Percentiles rank a stretch among this genome's conserved stretches.
phyloP scores from a whole-genome alignment of 2,888 invertebrate genomes.

The Amiota minor region DNA sequence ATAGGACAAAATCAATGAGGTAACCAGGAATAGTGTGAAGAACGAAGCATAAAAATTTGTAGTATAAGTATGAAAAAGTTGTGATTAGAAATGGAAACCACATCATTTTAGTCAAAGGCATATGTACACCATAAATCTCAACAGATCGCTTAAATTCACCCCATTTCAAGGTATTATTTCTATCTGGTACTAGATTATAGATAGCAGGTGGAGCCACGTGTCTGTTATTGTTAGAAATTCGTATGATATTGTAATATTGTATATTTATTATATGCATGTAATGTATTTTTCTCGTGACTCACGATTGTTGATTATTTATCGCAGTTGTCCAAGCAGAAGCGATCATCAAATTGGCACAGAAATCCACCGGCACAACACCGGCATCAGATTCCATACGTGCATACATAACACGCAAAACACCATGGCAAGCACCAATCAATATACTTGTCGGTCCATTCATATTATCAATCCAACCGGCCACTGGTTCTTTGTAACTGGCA shows the following conservation, averaged over 20 bases:
- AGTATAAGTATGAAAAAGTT: conserved; percentile 71
- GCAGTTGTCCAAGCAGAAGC: conserved; percentile 74
- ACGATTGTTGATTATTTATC: conserved; percentile 48
- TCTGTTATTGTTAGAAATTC: background rate
- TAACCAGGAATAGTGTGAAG: conserved; percentile 80
- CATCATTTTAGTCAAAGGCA: conserved; percentile 79
- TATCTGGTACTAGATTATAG: conserved; percentile 90
- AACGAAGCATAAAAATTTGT: conserved; percentile 74
- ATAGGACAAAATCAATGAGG: conserved; percentile 75
- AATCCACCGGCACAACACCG: conserved; percentile 74
- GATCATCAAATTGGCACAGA: conserved; percentile 73
- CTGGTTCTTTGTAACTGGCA: conserved; percentile 75
- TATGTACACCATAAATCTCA: conserved; percentile 73
- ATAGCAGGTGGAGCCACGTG: conserved; percentile 48
- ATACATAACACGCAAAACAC: conserved; percentile 75
- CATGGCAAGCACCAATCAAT: conserved; percentile 76
- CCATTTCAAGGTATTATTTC: conserved; percentile 88
- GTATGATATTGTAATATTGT: background rate
- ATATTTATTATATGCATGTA: background rate
- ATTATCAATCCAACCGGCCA: conserved; percentile 82
- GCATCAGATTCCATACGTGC: conserved; percentile 65
- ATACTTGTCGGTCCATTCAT: conserved; percentile 77
- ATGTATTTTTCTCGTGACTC: background rate
- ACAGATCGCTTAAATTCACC: conserved; percentile 75
- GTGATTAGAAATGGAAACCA: conserved; percentile 79